phyloP scores from a whole-genome alignment of 2,888 invertebrate genomes.

The Mesorhabditis sp. region DNA sequence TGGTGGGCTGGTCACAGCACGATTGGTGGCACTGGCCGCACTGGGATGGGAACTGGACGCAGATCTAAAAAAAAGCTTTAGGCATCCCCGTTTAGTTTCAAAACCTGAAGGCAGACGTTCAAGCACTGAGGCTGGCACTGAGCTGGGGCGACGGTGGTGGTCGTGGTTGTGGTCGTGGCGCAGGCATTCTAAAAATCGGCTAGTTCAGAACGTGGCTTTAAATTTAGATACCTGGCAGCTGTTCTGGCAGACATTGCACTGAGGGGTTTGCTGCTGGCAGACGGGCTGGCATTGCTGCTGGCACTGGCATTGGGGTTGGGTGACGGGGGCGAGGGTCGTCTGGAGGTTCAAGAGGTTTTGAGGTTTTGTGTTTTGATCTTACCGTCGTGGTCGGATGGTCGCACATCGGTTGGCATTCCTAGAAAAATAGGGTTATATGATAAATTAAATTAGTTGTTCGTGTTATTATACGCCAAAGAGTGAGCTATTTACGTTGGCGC shows the following conservation, averaged over 20 bases:
- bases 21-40: background rate
- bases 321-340: constrained; percentile 5
- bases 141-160: background rate
- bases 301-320: background rate
- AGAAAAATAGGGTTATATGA: background rate
- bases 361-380: constrained; percentile 1
- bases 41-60: constrained; percentile 5
- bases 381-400: background rate
- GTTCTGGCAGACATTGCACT: background rate
- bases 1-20: background rate
- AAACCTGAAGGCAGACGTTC: background rate
- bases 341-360: constrained; percentile 4
- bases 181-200: background rate
- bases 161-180: background rate
- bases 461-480: too few species aligned
- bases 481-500: background rate
- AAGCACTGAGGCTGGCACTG: constrained; percentile 3
- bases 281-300: constrained; percentile 6
- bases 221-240: background rate
- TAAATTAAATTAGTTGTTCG: background rate
- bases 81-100: background rate
- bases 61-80: background rate
- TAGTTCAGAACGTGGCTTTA: background rate
- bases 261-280: constrained; percentile 1
- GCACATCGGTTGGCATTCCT: background rate